phyloP scores from a whole-genome alignment of 2,113 vertebrate genomes.

The Orycteropus afer region DNA sequence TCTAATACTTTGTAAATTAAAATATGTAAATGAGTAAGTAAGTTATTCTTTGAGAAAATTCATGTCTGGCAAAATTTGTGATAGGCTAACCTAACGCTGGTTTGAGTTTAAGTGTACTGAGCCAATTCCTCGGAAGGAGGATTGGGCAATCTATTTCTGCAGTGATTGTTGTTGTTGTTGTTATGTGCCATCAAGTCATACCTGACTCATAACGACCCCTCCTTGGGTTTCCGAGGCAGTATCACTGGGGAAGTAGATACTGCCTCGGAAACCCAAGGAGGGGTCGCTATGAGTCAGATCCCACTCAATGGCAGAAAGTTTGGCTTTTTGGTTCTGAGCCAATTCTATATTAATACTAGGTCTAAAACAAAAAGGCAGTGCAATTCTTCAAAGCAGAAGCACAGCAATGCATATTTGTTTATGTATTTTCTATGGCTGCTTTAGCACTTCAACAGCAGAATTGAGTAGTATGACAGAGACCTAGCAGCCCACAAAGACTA shows the following conservation, averaged over 20 bases:
- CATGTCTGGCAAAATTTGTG: neutral
- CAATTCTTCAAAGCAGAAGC: neutral
- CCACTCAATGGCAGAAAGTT: no score
- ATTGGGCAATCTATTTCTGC: no score
- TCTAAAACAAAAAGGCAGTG: neutral
- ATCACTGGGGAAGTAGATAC: no score
- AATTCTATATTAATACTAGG: neutral
- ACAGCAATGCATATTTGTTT: neutral
- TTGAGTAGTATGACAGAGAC: neutral
- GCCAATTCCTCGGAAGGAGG: no score
- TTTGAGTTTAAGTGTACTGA: neutral
- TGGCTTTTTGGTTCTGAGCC: neutral
- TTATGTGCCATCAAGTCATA: no score
- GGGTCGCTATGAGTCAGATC: no score
- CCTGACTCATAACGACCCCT: no score
- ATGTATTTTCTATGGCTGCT: neutral
- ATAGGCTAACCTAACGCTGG: neutral
- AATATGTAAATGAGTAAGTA: neutral
- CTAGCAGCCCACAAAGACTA: neutral
- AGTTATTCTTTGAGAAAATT: slow-evolving; percentile 3
- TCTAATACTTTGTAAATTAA: neutral
- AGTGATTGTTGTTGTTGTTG: no score
- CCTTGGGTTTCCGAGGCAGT: no score
- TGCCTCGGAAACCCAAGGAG: no score
- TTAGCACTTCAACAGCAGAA: neutral